Evolutionary conservation across 2,113 vertebrate species (phyloP).

Genomic region (Poicephalus meyeri): DNA sequence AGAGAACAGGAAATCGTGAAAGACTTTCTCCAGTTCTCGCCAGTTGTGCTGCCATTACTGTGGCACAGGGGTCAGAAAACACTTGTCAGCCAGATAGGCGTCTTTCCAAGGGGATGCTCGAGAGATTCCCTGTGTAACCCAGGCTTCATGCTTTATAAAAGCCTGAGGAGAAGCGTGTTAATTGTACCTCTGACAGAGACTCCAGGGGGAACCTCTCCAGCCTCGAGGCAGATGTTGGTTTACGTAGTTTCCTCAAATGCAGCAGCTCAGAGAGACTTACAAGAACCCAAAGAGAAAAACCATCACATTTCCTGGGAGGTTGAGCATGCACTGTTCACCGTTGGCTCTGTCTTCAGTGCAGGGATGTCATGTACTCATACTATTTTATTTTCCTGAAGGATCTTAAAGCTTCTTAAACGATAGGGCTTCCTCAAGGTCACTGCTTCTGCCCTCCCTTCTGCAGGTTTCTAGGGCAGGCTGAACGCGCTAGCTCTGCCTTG

Average conservation of each 20-base stretch:
- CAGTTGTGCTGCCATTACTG: not conserved
- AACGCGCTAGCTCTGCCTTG: not conserved
- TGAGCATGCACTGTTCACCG: not conserved
- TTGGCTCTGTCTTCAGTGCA: not conserved
- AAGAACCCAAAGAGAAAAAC: not conserved
- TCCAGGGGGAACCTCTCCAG: not conserved
- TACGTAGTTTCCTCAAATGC: not conserved
- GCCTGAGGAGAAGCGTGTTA: not conserved
- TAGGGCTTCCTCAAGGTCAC: not conserved
- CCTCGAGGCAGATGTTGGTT: not conserved
- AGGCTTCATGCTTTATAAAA: not conserved
- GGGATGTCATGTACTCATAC: not conserved
- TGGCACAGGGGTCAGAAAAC: not conserved
- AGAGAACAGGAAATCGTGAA: not conserved
- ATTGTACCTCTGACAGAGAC: not conserved
- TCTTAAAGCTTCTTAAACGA: not conserved
- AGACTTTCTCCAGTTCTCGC: not conserved
- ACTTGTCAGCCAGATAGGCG: not conserved
- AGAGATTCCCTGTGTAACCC: not conserved
- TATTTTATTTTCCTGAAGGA: not conserved
- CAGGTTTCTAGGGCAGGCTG: not conserved
- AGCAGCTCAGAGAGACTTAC: too few species aligned
- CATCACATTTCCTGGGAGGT: not conserved
- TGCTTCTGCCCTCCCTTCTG: not conserved
- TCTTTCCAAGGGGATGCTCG: not conserved